Evolutionary conservation across 1,140 invertebrate species (phyloP), one percentile per base, ranked within the genome.

Genomic region (Danaus melanippus): DNA sequence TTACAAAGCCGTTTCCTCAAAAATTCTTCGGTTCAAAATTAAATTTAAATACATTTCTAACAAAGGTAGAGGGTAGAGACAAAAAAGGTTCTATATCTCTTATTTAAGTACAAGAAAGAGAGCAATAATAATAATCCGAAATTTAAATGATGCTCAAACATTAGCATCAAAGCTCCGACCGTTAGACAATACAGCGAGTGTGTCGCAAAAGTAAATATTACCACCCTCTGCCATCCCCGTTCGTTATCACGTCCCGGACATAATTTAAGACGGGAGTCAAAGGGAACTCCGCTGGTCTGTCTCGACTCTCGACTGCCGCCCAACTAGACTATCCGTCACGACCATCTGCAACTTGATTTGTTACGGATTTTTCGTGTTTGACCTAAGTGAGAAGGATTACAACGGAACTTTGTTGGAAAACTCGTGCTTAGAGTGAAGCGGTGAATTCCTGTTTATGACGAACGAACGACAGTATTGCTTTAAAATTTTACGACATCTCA

Each of bases 211-310:
- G 69, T 75, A 73, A 73, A 76, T 72, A 72, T 61, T 55, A 40
- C 51, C 41, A 39, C 42, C 60, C 60, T 46, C 46, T 47, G 52
- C 47, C 46, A 62, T 53, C 58, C 58, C 65, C 45, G 62, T 69
- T 75, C 76, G 76, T 74, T 79, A 83, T 79, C 79, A 83, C 79
- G 79, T 79, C 70, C 67, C 68, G 74, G 67, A 80, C 77, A 83
- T 83, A 83, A 79, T 80, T 83, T 83, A 80, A 80, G 74, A 74
- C 67, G 66, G 64, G 66, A 71, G 66, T 66, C 67, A 67, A 72
- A 70, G 69, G 68, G 70, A 64, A 65, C 66, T 58, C 50, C 62
- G 67, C 65, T 67, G 63, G 54, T 63, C 62, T 51, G 62, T 58
- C 50, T 58, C 21, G 21, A 32, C 21, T 32, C 21, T 32, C 21